phyloP scores from a whole-genome alignment of 2,113 vertebrate genomes.

The Canis aureus region DNA sequence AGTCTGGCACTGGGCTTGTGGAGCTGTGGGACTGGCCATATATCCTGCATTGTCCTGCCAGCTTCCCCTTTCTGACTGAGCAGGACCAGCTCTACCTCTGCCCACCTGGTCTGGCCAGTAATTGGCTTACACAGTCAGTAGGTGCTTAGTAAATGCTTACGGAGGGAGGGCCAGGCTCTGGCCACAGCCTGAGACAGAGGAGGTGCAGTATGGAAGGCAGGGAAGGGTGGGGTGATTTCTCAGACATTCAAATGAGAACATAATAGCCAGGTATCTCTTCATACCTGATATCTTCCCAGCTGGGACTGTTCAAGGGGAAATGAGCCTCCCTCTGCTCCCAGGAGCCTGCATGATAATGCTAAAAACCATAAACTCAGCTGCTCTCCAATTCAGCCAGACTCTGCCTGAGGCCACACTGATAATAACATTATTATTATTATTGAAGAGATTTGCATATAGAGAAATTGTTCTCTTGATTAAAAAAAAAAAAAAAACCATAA shows the following conservation, averaged over 20 bases:
- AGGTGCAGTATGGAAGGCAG: background rate
- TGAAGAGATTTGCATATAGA: slow-evolving; percentile 78
- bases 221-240: background rate
- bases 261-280: background rate
- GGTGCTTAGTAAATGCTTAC: background rate
- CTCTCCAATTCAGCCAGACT: slow-evolving; percentile 63
- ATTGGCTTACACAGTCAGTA: accelerated
- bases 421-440: slow-evolving; percentile 74
- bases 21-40: background rate
- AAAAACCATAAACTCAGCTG: slow-evolving; percentile 67
- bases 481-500: background rate
- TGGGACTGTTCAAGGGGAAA: slow-evolving; percentile 57
- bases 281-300: background rate
- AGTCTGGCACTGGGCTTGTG: background rate
- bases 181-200: background rate
- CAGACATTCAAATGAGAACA: background rate
- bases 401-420: slow-evolving; percentile 79
- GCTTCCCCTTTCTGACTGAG: background rate
- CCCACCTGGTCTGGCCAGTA: accelerated
- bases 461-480: slow-evolving; percentile 75
- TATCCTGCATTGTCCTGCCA: background rate
- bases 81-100: background rate
- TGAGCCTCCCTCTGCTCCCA: background rate
- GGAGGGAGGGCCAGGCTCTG: background rate
- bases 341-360: background rate